A percentile compares a stretch with the other conserved stretches of the same genome.
phyloP scores from a whole-genome alignment of 64 coral and sea anemone species.

The Pachyseris speciosa region DNA sequence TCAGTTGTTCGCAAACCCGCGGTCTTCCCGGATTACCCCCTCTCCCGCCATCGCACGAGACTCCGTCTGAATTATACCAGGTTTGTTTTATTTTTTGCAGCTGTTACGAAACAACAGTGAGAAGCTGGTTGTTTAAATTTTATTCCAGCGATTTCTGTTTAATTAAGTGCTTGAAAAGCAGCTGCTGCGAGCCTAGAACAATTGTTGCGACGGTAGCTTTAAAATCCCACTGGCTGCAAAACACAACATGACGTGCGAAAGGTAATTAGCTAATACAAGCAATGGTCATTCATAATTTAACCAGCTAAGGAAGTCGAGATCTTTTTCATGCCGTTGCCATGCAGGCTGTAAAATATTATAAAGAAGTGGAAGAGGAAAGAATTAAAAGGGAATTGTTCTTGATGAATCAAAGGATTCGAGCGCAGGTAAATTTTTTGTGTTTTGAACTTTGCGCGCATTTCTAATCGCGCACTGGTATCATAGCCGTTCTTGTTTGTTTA shows the following conservation, averaged over 20 bases:
- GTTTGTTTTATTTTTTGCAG: constrained; percentile 75
- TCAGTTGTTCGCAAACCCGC: constrained; percentile 94
- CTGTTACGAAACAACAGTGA: constrained; percentile 15
- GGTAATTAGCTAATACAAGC: not conserved
- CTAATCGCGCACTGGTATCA: not conserved
- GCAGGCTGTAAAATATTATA: too few species aligned
- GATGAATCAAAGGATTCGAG: too few species aligned
- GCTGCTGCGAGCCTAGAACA: not conserved
- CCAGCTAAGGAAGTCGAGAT: not conserved
- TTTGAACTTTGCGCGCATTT: too few species aligned
- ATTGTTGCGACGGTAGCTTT: constrained; percentile 1
- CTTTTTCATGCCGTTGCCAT: not conserved
- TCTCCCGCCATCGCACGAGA: constrained; percentile 84
- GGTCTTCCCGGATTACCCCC: constrained; percentile 92
- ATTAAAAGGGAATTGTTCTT: too few species aligned
- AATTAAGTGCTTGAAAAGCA: not conserved
- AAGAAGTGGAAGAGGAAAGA: too few species aligned
- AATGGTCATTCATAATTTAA: not conserved
- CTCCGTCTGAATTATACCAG: constrained; percentile 97
- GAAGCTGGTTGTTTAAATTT: not conserved
- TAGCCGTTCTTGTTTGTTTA: constrained; percentile 5
- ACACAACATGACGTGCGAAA: not conserved
- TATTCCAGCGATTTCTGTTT: not conserved
- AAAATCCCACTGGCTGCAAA: not conserved
- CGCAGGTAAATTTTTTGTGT: too few species aligned